Conservation (phyloP, 2,888 invertebrate species). For the Drosophila nr. perissopoda region DNA sequence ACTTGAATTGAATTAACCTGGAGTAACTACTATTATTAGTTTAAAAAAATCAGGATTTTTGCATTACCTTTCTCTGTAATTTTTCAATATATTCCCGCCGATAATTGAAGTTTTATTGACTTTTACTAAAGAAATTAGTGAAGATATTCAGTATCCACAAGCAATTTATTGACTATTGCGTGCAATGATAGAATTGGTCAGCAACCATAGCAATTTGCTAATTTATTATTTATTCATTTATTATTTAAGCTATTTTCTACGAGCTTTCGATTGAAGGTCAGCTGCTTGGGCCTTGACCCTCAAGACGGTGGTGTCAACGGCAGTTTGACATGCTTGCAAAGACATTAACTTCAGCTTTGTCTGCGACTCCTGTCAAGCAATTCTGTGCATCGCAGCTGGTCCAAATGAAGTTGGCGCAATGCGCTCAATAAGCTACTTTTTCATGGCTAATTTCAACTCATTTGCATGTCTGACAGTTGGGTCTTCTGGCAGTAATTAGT, state of each 20-base stretch:
- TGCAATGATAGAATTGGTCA: slow-evolving; percentile 26
- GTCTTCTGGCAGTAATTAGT: slow-evolving; percentile 47
- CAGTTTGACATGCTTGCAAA: neutral
- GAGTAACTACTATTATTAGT: neutral
- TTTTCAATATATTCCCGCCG: neutral
- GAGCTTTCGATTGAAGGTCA: slow-evolving; percentile 36
- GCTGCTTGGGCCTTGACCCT: neutral
- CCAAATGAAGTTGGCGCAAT: slow-evolving; percentile 50
- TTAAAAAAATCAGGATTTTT: neutral
- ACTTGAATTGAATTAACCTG: neutral
- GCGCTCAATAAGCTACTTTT: slow-evolving; percentile 51
- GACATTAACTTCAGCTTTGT: neutral
- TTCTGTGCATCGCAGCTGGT: slow-evolving; percentile 17
- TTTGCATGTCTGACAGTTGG: slow-evolving; percentile 52
- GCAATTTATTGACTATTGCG: slow-evolving; percentile 27
- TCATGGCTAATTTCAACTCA: slow-evolving; percentile 53
- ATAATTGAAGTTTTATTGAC: slow-evolving; percentile 30
- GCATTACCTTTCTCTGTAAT: no score
- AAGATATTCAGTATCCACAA: neutral
- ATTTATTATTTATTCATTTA: slow-evolving; percentile 44
- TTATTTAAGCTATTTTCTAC: slow-evolving; percentile 52
- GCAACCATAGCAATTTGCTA: neutral
- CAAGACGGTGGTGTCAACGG: neutral
- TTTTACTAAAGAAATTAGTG: neutral
- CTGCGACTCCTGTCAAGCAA: slow-evolving; percentile 30